phyloP scores from a whole-genome alignment of 2,797 vertebrate genomes.

The Cryptoprocta ferox region DNA sequence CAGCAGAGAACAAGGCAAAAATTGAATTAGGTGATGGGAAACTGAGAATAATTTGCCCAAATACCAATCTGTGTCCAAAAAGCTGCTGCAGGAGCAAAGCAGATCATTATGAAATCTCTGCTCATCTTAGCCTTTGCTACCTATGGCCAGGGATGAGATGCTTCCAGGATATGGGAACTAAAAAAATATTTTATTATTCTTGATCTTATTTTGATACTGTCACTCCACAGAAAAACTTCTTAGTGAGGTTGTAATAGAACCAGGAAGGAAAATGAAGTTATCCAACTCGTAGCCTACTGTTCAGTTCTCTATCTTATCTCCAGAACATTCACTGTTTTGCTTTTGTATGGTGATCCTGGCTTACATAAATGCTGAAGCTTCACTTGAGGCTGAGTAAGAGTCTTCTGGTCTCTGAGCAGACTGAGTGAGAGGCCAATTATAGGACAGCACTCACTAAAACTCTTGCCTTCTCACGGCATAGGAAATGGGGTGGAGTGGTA shows the following conservation, averaged over 20 bases:
- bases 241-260: neutral
- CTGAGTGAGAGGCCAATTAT: neutral
- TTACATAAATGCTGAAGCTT: neutral
- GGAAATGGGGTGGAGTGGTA: neutral
- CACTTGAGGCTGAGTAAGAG: neutral
- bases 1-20: neutral
- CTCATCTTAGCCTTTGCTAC: neutral
- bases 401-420: neutral
- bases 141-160: neutral
- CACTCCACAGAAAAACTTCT: neutral
- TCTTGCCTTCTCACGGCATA: neutral
- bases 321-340: neutral
- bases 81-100: neutral
- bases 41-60: neutral
- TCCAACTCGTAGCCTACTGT: neutral
- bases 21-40: neutral
- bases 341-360: neutral
- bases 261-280: neutral
- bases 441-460: neutral
- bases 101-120: neutral
- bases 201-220: neutral
- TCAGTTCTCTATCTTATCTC: neutral
- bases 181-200: neutral
- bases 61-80: neutral
- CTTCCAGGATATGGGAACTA: neutral